Percentiles rank a stretch among this genome's conserved stretches.
Conservation (phyloP, 2,113 vertebrate species). For the Ardeotis arabs region DNA sequence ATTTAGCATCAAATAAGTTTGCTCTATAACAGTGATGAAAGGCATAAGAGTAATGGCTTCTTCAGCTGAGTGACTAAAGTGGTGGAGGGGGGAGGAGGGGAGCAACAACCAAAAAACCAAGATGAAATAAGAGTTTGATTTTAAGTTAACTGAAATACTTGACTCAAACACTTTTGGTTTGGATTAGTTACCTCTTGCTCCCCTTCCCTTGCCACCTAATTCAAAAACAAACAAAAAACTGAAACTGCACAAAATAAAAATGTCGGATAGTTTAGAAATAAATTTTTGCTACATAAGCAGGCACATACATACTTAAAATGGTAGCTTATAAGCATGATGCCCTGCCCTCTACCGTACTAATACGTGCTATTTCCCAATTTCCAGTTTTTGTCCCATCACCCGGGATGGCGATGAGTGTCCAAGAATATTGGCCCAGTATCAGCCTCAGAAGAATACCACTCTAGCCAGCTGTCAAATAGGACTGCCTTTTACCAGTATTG, state of each 20-base stretch:
- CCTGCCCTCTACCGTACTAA: neutral
- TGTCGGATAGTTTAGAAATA: neutral
- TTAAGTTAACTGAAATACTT: neutral
- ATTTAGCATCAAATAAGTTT: neutral
- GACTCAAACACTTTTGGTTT: neutral
- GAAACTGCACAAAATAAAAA: neutral
- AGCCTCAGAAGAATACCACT: neutral
- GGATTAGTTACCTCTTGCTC: neutral
- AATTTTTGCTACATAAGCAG: neutral
- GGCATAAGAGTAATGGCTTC: neutral
- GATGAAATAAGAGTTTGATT: neutral
- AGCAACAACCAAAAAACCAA: neutral
- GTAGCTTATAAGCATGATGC: neutral
- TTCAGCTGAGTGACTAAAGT: neutral
- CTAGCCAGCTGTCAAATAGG: neutral
- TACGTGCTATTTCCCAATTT: neutral
- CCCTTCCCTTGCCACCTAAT: neutral
- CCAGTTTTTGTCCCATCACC: neutral
- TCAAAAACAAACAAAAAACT: neutral
- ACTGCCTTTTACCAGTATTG: neutral
- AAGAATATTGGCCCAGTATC: neutral
- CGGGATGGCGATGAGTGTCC: neutral
- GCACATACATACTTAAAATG: neutral
- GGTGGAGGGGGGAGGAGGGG: neutral
- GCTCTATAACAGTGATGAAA: neutral